Evolutionary conservation across 2,888 invertebrate species (phyloP).

Genomic region (Arge pagana): DNA sequence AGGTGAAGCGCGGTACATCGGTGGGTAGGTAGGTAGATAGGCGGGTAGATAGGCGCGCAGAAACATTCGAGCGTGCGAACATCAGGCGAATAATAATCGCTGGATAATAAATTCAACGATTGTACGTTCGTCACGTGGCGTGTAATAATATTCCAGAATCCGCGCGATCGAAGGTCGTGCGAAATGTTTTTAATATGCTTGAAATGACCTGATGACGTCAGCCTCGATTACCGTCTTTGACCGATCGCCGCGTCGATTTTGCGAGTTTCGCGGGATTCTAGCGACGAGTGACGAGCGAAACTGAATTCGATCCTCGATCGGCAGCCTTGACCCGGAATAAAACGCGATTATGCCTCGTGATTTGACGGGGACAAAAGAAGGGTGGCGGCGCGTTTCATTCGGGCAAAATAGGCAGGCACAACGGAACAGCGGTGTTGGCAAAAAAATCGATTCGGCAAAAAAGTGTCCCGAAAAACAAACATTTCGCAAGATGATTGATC

Average conservation of each 20-base stretch:
- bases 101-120: conserved; percentile 1
- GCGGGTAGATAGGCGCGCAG: no score
- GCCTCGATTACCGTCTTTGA: conserved; percentile 5
- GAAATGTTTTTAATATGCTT: background rate
- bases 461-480: no score
- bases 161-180: conserved; percentile 12
- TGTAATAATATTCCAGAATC: conserved; percentile 13
- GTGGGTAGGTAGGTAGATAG: no score
- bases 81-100: conserved; percentile 9
- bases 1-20: conserved; percentile 1
- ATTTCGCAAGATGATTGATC: no score
- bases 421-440: no score
- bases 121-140: background rate
- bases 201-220: conserved; percentile 15
- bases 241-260: background rate
- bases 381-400: no score
- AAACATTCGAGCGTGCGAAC: no score
- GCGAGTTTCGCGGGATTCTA: conserved; percentile 6
- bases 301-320: background rate
- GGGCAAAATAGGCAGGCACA: no score
- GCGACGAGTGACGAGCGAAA: conserved; percentile 1
- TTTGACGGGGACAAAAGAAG: no score
- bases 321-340: conserved; percentile 14
- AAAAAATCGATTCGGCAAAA: no score
- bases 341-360: no score